Conservation (phyloP, 2,888 invertebrate species). For the Zele albiditarsus region DNA sequence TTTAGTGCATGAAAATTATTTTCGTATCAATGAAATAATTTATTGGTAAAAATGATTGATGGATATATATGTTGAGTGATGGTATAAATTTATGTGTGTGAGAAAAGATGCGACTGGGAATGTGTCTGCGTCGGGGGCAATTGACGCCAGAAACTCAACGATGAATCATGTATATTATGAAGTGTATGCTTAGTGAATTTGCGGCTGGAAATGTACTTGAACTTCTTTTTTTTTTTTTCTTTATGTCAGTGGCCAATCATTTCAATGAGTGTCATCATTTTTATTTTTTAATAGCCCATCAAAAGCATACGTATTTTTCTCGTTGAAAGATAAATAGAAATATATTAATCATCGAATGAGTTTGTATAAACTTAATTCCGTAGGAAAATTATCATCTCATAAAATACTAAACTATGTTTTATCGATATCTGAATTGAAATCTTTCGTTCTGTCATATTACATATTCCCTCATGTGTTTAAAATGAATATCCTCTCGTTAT, state of each 20-base stretch:
- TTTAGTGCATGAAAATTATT: too few relatives aligned
- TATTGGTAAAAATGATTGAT: neutral
- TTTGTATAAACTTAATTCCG: neutral
- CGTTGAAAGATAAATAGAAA: slow-evolving; percentile 1
- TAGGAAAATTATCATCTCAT: neutral
- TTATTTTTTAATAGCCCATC: neutral
- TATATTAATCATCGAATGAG: neutral
- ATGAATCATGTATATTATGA: slow-evolving; percentile 55
- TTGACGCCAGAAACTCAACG: slow-evolving; percentile 55
- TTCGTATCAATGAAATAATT: too few relatives aligned
- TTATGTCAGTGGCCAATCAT: slow-evolving; percentile 8
- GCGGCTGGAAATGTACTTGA: slow-evolving; percentile 34
- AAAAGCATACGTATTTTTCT: slow-evolving; percentile 12
- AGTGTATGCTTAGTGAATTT: slow-evolving; percentile 54
- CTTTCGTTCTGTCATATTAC: neutral
- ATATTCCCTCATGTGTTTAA: neutral
- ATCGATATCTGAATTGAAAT: neutral
- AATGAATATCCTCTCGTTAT: neutral
- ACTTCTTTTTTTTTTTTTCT: slow-evolving; percentile 33
- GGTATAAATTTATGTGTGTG: neutral
- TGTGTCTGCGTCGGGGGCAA: slow-evolving; percentile 54
- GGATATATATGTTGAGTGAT: neutral
- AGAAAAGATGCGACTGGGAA: slow-evolving; percentile 24
- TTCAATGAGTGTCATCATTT: slow-evolving; percentile 16
- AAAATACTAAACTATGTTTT: neutral